These are phyloP conservation scores for Capreolus pygargus DNA, from an alignment of 2,113 vertebrate genomes.

Conservation along the genomic window DNA sequence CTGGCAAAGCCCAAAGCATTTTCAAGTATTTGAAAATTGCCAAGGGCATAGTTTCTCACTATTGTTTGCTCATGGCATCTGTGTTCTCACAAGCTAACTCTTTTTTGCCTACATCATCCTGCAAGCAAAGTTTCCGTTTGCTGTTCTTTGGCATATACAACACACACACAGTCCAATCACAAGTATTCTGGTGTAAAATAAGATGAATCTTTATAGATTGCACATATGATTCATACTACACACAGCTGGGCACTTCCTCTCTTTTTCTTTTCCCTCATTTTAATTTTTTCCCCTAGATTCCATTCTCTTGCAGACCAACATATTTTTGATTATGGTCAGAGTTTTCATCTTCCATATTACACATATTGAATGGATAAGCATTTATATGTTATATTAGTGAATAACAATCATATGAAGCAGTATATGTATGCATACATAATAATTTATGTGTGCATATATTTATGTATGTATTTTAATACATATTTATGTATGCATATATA, in stretches of 20 bases:
- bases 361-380: background rate
- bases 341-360: background rate
- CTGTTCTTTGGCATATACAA: background rate
- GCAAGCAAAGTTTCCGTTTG: background rate
- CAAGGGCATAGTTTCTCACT: background rate
- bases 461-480: background rate
- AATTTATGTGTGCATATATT: background rate
- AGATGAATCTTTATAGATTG: background rate
- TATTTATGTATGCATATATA: background rate
- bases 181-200: background rate
- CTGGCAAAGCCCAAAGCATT: background rate
- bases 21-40: background rate
- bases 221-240: background rate
- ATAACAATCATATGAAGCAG: background rate
- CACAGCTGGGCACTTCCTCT: background rate
- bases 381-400: background rate
- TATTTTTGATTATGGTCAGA: background rate
- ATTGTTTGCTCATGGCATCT: background rate
- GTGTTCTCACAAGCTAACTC: background rate
- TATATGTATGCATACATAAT: background rate
- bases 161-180: background rate
- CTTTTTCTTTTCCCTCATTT: background rate
- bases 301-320: background rate
- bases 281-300: background rate
- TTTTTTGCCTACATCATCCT: background rate